A percentile compares a stretch with the other conserved stretches of the same genome.
phyloP scores from a whole-genome alignment of 2,888 invertebrate species.

The Panopea generosa region DNA sequence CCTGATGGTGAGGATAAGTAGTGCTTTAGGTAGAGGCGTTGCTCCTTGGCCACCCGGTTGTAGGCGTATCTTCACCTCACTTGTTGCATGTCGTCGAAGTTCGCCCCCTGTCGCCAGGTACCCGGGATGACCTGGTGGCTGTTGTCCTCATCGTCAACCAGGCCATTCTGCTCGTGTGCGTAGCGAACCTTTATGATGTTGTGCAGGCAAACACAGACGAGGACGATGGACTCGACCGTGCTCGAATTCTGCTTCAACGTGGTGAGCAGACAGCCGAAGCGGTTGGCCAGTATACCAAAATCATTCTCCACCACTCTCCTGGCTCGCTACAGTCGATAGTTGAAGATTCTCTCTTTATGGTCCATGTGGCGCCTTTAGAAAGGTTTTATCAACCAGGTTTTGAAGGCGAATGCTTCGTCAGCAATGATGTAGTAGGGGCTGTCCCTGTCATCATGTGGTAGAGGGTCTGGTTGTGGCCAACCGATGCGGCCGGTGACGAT shows the following conservation, averaged over 20 bases:
- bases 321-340: slow-evolving; percentile 50
- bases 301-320: slow-evolving; percentile 34
- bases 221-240: too few relatives aligned
- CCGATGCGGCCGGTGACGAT: too few relatives aligned
- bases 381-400: too few relatives aligned
- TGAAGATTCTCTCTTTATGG: slow-evolving; percentile 55
- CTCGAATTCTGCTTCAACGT: slow-evolving; percentile 25
- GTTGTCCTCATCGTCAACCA: slow-evolving; percentile 49
- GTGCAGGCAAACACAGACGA: slow-evolving; percentile 44
- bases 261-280: too few relatives aligned
- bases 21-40: not conserved
- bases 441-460: too few relatives aligned
- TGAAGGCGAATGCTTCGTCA: slow-evolving; percentile 59
- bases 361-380: slow-evolving; percentile 30
- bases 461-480: too few relatives aligned
- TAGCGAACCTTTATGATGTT: slow-evolving; percentile 43
- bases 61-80: not conserved
- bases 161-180: slow-evolving; percentile 22
- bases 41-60: not conserved
- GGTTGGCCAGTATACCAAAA: slow-evolving; percentile 31
- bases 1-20: too few relatives aligned
- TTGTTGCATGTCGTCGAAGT: not conserved
- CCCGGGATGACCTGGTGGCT: slow-evolving; percentile 47
- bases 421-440: too few relatives aligned
- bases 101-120: slow-evolving; percentile 27